Evolutionary conservation across 2,113 vertebrate species (phyloP).

Genomic region (Burhinus bistriatus): DNA sequence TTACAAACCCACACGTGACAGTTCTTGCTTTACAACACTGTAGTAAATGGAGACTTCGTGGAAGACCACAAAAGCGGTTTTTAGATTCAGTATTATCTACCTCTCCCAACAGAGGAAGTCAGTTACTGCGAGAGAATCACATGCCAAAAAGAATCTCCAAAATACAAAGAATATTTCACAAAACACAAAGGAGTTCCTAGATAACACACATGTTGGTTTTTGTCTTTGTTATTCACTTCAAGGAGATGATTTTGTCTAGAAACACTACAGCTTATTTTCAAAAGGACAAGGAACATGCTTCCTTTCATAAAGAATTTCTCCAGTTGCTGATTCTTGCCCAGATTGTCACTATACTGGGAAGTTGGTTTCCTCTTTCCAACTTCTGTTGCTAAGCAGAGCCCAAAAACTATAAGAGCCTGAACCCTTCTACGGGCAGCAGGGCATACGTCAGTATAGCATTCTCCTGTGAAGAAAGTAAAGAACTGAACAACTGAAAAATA

Average conservation of each 20-base stretch:
- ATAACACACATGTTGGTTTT: rapidly evolving
- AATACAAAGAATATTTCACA: background rate
- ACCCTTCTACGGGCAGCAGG: background rate
- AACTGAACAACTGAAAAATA: background rate
- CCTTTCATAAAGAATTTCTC: background rate
- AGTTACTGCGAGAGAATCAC: background rate
- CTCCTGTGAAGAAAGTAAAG: background rate
- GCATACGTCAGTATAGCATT: background rate
- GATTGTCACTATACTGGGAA: background rate
- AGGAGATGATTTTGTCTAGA: background rate
- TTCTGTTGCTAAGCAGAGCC: background rate
- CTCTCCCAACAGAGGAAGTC: background rate
- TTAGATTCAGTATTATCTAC: background rate
- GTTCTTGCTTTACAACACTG: background rate
- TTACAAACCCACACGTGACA: background rate
- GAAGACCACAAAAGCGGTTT: background rate
- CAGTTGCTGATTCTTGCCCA: background rate
- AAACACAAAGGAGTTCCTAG: background rate
- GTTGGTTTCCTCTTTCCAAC: background rate
- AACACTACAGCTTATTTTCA: background rate
- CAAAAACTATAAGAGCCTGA: background rate
- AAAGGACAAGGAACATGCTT: background rate
- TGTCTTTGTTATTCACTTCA: background rate
- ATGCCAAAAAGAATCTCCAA: background rate
- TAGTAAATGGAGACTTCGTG: background rate